Evolutionary conservation across 2,797 vertebrate genomes (phyloP).

Genomic region (Nyctalus aviator): DNA sequence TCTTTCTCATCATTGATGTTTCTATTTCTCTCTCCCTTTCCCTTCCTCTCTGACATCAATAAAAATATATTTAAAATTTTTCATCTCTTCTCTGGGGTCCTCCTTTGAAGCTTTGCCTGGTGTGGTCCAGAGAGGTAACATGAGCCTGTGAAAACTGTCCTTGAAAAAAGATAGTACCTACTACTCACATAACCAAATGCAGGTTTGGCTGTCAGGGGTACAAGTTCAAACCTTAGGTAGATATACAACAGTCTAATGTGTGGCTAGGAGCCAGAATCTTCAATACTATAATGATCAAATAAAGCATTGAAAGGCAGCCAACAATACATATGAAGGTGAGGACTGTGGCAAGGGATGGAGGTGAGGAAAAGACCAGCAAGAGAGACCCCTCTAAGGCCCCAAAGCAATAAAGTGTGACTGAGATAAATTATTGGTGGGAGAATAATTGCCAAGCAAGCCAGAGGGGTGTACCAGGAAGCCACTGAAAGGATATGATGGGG

Average conservation of each 20-base stretch:
- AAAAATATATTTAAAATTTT: not conserved
- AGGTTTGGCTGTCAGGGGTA: not conserved
- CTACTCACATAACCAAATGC: not conserved
- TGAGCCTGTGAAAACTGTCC: not conserved
- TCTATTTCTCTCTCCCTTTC: no score
- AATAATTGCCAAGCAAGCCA: not conserved
- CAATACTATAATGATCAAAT: conserved; percentile 23
- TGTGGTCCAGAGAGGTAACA: not conserved
- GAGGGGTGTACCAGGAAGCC: not conserved
- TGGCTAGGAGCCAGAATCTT: not conserved
- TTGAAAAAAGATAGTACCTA: not conserved
- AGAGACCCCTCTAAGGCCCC: not conserved
- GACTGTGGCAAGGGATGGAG: not conserved
- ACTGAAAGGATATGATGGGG: not conserved
- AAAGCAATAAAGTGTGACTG: not conserved
- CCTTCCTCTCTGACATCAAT: no score
- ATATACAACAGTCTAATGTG: not conserved
- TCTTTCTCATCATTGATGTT: no score
- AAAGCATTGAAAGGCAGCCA: not conserved
- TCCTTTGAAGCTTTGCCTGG: not conserved
- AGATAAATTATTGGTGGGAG: not conserved
- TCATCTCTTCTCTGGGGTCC: not conserved
- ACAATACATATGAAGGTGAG: not conserved
- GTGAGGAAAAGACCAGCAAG: not conserved
- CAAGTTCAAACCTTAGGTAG: not conserved